Conservation (phyloP, 2,113 vertebrate species). For the Xiphophorus couchianus region DNA sequence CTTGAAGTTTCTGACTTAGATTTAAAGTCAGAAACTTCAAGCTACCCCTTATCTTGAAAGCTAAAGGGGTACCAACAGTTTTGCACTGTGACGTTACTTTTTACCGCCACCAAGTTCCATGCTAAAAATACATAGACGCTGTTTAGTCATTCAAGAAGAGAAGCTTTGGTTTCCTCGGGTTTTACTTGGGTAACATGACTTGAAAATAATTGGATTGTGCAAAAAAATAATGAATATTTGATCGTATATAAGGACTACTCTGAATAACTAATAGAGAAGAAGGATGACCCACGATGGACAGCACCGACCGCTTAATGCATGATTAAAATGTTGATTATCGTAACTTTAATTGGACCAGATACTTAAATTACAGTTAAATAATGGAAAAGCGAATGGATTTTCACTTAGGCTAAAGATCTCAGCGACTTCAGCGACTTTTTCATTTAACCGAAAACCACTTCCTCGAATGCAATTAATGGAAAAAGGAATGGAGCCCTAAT, state of each 20-base stretch:
- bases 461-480: constrained; percentile 76
- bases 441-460: constrained; percentile 74
- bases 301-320: constrained; percentile 22
- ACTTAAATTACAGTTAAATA: constrained; percentile 67
- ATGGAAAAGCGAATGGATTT: constrained; percentile 65
- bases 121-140: constrained; percentile 15
- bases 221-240: constrained; percentile 27
- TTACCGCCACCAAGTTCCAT: constrained; percentile 18
- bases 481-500: constrained; percentile 74
- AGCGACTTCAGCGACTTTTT: constrained; percentile 71
- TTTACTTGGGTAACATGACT: neutral
- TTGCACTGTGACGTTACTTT: constrained; percentile 4
- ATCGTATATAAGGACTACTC: constrained; percentile 15
- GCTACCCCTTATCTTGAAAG: too few relatives aligned
- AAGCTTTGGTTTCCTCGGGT: neutral
- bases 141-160: neutral
- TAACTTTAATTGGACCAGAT: constrained; percentile 42
- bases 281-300: constrained; percentile 28
- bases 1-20: too few relatives aligned
- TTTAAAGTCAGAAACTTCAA: too few relatives aligned
- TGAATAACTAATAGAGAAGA: constrained; percentile 14
- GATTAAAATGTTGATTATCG: constrained; percentile 50
- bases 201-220: constrained; percentile 6
- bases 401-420: constrained; percentile 70
- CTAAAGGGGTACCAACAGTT: too few relatives aligned